A percentile compares a stretch with the other conserved stretches of the same genome.
phyloP scores from a whole-genome alignment of 2,113 vertebrate genomes.

The Arizona elegans region DNA sequence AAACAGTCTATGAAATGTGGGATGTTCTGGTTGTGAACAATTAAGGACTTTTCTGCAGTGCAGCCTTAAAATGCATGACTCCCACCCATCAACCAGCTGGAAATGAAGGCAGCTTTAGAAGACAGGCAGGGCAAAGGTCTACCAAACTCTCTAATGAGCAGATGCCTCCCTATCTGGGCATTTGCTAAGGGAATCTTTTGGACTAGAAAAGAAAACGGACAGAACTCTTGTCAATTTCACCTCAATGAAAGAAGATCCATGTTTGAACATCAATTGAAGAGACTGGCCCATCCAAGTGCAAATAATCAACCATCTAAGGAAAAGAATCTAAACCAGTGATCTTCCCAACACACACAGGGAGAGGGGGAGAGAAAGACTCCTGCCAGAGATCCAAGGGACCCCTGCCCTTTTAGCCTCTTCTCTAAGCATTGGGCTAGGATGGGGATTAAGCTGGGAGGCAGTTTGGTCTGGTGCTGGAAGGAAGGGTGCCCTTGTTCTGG shows the following conservation, averaged over 20 bases:
- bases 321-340: too few species aligned
- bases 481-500: too few species aligned
- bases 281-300: too few species aligned
- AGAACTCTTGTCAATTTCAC: too few species aligned
- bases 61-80: background rate
- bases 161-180: background rate
- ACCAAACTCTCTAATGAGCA: background rate
- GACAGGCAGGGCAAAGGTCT: background rate
- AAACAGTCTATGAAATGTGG: background rate
- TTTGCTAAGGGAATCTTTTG: background rate
- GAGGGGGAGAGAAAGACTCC: background rate
- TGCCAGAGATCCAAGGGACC: background rate
- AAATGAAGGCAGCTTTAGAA: background rate
- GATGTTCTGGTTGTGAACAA: background rate
- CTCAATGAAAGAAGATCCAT: too few species aligned
- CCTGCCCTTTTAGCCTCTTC: background rate
- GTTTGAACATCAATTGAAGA: background rate
- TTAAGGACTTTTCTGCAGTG: background rate
- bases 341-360: too few species aligned
- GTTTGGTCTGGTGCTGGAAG: too few species aligned
- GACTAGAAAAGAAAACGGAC: background rate
- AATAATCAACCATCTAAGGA: too few species aligned
- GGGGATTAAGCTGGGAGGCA: too few species aligned
- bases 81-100: background rate
- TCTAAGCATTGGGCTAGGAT: too few species aligned